Conservation (phyloP, 2,888 invertebrate species). For the Xanthia icteritia region DNA sequence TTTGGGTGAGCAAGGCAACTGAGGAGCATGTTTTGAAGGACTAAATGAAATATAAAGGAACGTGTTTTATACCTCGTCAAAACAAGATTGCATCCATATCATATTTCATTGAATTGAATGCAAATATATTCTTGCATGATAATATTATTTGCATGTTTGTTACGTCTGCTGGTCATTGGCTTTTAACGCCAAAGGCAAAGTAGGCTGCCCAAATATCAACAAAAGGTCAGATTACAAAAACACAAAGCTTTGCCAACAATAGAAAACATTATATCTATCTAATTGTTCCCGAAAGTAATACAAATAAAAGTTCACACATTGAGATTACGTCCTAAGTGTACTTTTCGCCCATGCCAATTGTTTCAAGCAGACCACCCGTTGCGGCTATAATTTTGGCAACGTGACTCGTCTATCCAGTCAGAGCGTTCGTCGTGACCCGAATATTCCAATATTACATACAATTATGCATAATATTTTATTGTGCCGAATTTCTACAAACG, state of each 20-base stretch:
- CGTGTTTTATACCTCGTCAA: neutral
- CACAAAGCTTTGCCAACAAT: slow-evolving; percentile 46
- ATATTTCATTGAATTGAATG: slow-evolving; percentile 41
- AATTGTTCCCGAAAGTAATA: slow-evolving; percentile 47
- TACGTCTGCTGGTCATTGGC: slow-evolving; percentile 47
- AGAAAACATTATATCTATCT: slow-evolving; percentile 34
- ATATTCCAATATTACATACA: slow-evolving; percentile 50
- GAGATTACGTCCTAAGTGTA: slow-evolving; percentile 28
- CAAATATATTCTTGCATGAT: slow-evolving; percentile 30
- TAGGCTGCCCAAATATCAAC: slow-evolving; percentile 46
- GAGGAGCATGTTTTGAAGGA: no score
- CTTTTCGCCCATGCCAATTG: slow-evolving; percentile 34
- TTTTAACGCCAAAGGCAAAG: slow-evolving; percentile 28
- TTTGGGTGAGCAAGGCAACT: no score
- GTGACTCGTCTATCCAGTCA: slow-evolving; percentile 27
- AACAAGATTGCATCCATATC: slow-evolving; percentile 1
- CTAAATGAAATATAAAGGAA: no score
- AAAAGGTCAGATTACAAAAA: slow-evolving; percentile 48
- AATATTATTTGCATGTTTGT: slow-evolving; percentile 10
- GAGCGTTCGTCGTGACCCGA: slow-evolving; percentile 40
- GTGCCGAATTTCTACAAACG: slow-evolving; percentile 45
- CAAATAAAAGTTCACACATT: slow-evolving; percentile 33
- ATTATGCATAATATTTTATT: slow-evolving; percentile 54
- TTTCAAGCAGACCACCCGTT: slow-evolving; percentile 54
- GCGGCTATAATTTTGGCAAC: slow-evolving; percentile 48